Base-by-base conservation (phyloP, 2,113 vertebrate genomes). In the Onychorhynchus coronatus region DNA sequence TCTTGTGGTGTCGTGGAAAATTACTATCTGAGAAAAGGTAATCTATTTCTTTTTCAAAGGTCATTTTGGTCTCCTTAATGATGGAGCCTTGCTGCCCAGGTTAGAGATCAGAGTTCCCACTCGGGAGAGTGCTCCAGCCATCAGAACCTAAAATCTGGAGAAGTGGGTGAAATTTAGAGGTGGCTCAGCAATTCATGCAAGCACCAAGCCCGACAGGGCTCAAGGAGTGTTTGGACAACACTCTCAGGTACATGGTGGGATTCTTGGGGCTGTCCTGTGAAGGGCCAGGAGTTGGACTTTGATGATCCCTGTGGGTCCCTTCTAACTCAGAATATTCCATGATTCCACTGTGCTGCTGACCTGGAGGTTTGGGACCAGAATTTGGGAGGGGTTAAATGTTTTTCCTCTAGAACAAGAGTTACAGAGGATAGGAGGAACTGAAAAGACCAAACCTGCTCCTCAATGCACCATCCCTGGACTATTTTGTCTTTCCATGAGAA, bases 31-130 rank as follows among this genome's bases (percentile, higher is more conserved):
- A 71, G 68, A 63, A 44, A n/a, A 85, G 42, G 61, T 47, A 44
- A 82, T 84, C 84, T 27, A 46, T 73, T 87, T 91, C 65, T 55
- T 88, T 86, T 62, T 28, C 30, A 87, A 92, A 89, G 83, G 80
- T 96, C 73, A 62, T 46, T 49, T 68, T 72, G 41, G 12, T 75
- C 79, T 89, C 79, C 53, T 61, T 8, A 11, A 56, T 25, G 61
- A 49, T 35, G 61, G 80, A 78, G 56, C 28, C 49, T 67, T 10
- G 47, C 72, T 58, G 77, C 42, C 33, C 65, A 12, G 52, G 44
- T 63, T 10, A 42, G 44, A 76, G 72, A 49, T 8, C 25, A 9
- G 31, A 13, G 41, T 21, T 59, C 68, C 44, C 44, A 6, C 31
- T 70, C 14, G 61, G 61, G 73, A 46, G 22, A 14, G 46, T 5